Evolutionary conservation across 1,140 invertebrate species (phyloP).

Genomic region (Eriocheir sinensis): DNA sequence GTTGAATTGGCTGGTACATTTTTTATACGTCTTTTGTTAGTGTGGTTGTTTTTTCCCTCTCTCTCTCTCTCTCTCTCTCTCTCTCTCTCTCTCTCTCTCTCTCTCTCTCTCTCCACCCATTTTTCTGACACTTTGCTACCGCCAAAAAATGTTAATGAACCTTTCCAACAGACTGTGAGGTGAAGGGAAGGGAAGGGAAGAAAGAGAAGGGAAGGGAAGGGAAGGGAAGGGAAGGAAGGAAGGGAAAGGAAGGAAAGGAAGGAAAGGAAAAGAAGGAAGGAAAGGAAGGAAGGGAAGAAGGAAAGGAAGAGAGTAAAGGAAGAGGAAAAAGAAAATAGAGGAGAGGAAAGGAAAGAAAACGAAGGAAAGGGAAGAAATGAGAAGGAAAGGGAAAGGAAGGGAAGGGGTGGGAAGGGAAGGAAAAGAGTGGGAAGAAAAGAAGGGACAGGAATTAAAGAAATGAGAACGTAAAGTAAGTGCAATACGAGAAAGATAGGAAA

Average conservation of each 20-base stretch:
- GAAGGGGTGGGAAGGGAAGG: too few relatives aligned
- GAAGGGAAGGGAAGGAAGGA: not conserved
- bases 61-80: not conserved
- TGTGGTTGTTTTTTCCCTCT: not conserved
- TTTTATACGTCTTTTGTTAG: not conserved
- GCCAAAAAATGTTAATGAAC: not conserved
- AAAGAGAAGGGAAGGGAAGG: too few relatives aligned
- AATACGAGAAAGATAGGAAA: too few relatives aligned
- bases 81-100: constrained; percentile 4
- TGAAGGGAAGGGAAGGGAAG: too few relatives aligned
- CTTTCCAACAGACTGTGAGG: not conserved
- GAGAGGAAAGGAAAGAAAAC: not conserved
- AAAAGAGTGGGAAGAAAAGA: not conserved
- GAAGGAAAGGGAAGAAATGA: too few relatives aligned
- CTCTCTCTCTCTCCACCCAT: not conserved
- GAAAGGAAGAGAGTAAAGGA: not conserved
- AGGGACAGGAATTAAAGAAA: too few relatives aligned
- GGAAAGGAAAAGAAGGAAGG: too few relatives aligned
- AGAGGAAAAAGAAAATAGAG: not conserved
- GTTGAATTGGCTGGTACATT: not conserved
- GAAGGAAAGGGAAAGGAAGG: too few relatives aligned
- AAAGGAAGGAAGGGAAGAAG: too few relatives aligned
- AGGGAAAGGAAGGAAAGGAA: too few relatives aligned
- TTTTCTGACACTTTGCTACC: not conserved
- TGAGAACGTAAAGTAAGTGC: too few relatives aligned